phyloP scores from a whole-genome alignment of 1,140 invertebrate genomes.

The Tetragonula clypearis region DNA sequence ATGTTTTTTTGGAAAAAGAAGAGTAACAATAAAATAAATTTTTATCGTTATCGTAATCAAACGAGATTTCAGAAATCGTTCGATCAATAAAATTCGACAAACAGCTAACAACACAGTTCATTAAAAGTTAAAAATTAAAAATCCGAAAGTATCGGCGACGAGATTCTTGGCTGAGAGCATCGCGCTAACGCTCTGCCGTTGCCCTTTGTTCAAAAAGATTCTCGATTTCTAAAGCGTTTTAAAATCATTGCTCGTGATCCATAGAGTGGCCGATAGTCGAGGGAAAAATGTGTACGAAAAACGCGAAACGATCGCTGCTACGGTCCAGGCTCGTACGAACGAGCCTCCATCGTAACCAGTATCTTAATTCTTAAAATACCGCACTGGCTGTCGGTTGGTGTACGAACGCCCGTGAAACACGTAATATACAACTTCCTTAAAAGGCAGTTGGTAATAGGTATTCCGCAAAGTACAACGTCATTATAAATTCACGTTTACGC shows the following conservation, averaged over 20 bases:
- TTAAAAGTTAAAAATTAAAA: neutral
- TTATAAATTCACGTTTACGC: conserved; percentile 66
- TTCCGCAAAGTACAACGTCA: conserved; percentile 59
- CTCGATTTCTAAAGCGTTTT: neutral
- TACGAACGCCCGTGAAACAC: conserved; percentile 30
- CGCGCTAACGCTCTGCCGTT: too few relatives aligned
- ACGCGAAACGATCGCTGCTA: neutral
- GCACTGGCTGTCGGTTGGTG: conserved; percentile 10
- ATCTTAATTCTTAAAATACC: conserved; percentile 48
- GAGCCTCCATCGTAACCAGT: conserved; percentile 31
- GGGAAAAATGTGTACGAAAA: neutral
- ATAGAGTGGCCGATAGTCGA: neutral
- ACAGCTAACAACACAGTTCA: accelerated
- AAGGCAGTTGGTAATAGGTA: conserved; percentile 60
- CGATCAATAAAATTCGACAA: neutral
- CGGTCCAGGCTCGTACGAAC: neutral
- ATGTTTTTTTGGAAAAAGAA: neutral
- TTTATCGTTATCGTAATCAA: too few relatives aligned
- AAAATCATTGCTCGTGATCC: neutral
- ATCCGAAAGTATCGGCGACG: too few relatives aligned
- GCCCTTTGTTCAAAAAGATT: too few relatives aligned
- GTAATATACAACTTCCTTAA: conserved; percentile 65
- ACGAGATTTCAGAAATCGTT: too few relatives aligned
- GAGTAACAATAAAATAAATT: too few relatives aligned
- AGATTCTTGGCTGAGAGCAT: neutral